Base-by-base conservation (phyloP, 2,797 vertebrate genomes). In the Oophaga sylvatica region DNA sequence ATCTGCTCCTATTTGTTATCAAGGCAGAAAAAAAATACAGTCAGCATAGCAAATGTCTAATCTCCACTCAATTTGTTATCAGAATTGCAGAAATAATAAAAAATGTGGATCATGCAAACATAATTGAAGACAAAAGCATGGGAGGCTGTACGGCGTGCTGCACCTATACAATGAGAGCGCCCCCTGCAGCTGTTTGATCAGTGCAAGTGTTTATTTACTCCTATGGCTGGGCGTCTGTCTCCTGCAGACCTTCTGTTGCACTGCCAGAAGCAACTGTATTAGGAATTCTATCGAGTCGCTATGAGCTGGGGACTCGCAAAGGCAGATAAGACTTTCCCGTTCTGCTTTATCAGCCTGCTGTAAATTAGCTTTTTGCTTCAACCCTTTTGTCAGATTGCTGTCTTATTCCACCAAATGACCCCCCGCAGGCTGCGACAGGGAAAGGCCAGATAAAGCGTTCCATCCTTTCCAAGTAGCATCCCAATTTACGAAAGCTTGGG, bases 271-370 rank as follows among this genome's bases (percentile, higher is more conserved):
- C 84, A 35, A 91, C 88, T 91, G 90, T 78, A 87, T 93, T 79
- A 82, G 90, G 90, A 83, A 84, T 92, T 93, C 93, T 91, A 92
- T 91, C 90, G 91, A 87, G 81, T 88, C 76, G 45, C 88, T 87
- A 3, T 5, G 89, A 93, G 92, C 92, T 92, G 75, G 67, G 90
- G 91, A 92, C 93, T 92, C 90, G 83, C 92, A 93, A 93, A 95
- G 92, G 90, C 90, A 80, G 93, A 94, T 95, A 94, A 95, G 92
- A 92, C 91, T 87, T 89, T 93, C 91, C 92, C 84, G 93, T 92
- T 92, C 93, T 86, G 80, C 92, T 92, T 93, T 95, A 94, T 95
- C 94, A 93, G 91, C 91, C 87, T 26, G 7, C 0, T 6, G 90
- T 71, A 92, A 94, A 94, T 95, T 93, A 94, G 88, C 92, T 94